These are phyloP conservation scores for Heterochromis multidens DNA, from an alignment of 2,113 vertebrate species.

Conservation along the genomic window DNA sequence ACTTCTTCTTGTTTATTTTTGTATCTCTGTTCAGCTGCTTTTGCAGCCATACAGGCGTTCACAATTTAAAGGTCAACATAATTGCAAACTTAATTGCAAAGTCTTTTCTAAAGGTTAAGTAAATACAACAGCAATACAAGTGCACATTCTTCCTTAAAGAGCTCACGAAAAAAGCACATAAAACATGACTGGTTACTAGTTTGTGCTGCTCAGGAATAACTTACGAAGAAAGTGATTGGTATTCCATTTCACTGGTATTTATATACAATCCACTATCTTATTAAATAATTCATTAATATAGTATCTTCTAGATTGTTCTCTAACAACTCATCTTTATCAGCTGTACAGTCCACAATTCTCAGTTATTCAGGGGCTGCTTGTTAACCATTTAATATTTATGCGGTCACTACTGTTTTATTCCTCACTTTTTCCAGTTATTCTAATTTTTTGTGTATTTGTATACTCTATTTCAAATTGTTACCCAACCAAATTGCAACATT, in stretches of 20 bases:
- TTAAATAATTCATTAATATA: background rate
- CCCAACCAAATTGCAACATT: background rate
- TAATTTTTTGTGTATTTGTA: background rate
- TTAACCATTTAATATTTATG: background rate
- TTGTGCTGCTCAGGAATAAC: background rate
- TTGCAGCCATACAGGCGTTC: background rate
- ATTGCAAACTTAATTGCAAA: background rate
- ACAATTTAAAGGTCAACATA: background rate
- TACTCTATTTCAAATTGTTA: background rate
- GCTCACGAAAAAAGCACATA: background rate
- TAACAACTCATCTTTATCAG: background rate
- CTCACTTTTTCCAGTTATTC: background rate
- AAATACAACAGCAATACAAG: background rate
- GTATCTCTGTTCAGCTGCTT: background rate
- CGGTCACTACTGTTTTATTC: background rate
- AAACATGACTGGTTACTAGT: background rate
- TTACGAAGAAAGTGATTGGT: background rate
- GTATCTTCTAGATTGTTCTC: background rate
- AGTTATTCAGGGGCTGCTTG: background rate
- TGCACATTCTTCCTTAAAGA: background rate
- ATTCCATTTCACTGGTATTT: background rate
- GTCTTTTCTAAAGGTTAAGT: background rate
- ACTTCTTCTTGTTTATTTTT: background rate
- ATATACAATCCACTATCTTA: background rate
- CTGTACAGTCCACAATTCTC: background rate